These are phyloP conservation scores for Uromys caudimaculatus DNA, from an alignment of 2,797 vertebrate genomes.

Conservation along the genomic window DNA sequence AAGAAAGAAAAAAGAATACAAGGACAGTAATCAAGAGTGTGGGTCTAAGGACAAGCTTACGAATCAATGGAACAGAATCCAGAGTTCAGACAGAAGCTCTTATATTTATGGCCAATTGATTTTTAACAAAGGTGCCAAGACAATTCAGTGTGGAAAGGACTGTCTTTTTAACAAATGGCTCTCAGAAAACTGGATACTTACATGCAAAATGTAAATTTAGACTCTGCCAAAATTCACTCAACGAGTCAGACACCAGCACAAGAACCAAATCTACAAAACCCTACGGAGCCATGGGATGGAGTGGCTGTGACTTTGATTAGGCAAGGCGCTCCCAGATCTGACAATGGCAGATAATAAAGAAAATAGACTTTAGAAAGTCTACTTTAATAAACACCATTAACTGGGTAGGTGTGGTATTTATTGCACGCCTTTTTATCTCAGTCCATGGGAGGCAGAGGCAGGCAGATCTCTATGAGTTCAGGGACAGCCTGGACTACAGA, in stretches of 20 bases:
- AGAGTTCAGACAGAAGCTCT: slow-evolving; percentile 52
- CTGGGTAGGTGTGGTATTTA: not conserved
- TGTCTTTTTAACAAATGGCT: slow-evolving; percentile 46
- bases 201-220: slow-evolving; percentile 40
- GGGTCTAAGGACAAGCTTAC: slow-evolving; percentile 15
- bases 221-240: slow-evolving; percentile 37
- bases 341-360: not conserved
- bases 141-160: slow-evolving; percentile 17
- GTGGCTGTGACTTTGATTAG: not conserved
- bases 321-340: slow-evolving; percentile 7
- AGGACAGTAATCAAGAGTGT: slow-evolving; percentile 55
- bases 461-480: not conserved
- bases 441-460: not conserved
- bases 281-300: slow-evolving; percentile 5
- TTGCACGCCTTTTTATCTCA: not conserved
- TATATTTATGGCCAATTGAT: slow-evolving; percentile 60
- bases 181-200: slow-evolving; percentile 32
- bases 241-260: not conserved
- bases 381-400: not conserved
- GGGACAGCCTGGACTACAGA: not conserved
- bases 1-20: slow-evolving; percentile 57
- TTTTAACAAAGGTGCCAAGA: slow-evolving; percentile 64
- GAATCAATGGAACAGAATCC: slow-evolving; percentile 50
- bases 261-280: slow-evolving; percentile 44
- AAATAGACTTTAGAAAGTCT: slow-evolving; percentile 47